phyloP scores from a whole-genome alignment of 2,113 vertebrate genomes.

The Quiscalus mexicanus region DNA sequence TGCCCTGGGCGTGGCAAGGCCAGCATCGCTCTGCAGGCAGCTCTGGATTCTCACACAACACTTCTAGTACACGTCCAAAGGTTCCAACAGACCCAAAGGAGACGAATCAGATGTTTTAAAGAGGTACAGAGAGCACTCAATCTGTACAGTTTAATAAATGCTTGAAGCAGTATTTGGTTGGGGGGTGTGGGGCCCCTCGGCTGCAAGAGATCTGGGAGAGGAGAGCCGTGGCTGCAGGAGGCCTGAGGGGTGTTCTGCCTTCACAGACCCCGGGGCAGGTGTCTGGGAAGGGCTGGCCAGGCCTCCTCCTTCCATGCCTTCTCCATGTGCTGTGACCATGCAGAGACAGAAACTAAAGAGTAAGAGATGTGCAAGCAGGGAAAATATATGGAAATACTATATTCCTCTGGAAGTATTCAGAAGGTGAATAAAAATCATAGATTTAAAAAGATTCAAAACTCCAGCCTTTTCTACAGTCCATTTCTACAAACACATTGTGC shows the following conservation, averaged over 20 bases:
- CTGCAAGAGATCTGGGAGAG: not conserved
- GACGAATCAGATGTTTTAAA: not conserved
- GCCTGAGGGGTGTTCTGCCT: fast-evolving
- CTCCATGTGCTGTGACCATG: not conserved
- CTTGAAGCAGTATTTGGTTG: not conserved
- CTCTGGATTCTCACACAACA: not conserved
- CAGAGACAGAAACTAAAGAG: not conserved
- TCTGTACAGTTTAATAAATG: not conserved
- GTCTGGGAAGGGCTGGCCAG: not conserved
- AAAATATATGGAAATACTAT: not conserved
- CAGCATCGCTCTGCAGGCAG: fast-evolving
- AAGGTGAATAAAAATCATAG: not conserved
- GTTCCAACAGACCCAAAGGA: not conserved
- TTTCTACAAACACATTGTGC: not conserved
- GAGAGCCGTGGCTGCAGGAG: not conserved
- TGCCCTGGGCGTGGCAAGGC: fast-evolving
- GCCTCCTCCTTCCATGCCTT: fast-evolving
- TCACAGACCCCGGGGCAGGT: not conserved
- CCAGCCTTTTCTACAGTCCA: not conserved
- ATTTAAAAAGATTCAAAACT: not conserved
- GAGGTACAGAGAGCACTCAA: not conserved
- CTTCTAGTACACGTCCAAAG: fast-evolving
- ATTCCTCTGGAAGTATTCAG: not conserved
- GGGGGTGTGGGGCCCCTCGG: fast-evolving
- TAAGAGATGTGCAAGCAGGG: not conserved